A percentile compares a stretch with the other conserved stretches of the same genome.
phyloP scores from a whole-genome alignment of 2,113 vertebrate species.

The Lophochroa leadbeateri region DNA sequence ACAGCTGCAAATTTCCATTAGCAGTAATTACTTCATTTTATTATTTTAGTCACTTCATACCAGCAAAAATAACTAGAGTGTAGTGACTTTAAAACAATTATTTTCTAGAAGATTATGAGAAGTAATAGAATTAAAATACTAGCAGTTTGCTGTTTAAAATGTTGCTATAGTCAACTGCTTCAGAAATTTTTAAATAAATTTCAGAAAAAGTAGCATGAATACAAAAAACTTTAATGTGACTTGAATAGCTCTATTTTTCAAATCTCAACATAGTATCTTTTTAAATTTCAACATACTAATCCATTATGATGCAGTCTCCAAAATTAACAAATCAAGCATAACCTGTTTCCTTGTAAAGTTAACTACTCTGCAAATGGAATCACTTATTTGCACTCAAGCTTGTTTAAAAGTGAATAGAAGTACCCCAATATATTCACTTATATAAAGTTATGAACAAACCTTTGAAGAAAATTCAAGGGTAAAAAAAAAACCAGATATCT shows the following conservation, averaged over 20 bases:
- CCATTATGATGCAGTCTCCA: not conserved
- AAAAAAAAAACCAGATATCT: rapidly evolving
- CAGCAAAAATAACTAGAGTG: not conserved
- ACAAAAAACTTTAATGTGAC: not conserved
- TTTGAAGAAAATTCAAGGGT: not conserved
- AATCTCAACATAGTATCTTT: not conserved
- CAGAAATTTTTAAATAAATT: not conserved
- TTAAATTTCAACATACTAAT: not conserved
- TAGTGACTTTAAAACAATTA: not conserved
- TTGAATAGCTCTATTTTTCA: not conserved
- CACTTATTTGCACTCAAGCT: not conserved
- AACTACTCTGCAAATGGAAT: not conserved
- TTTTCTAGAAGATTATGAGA: not conserved
- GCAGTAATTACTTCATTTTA: not conserved
- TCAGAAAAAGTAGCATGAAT: not conserved
- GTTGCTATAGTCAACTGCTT: not conserved
- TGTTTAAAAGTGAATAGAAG: not conserved
- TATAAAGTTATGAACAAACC: not conserved
- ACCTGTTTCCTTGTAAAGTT: not conserved
- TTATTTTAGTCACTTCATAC: not conserved
- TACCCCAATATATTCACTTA: not conserved
- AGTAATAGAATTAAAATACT: not conserved
- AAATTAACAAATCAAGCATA: not conserved
- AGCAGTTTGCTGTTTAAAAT: not conserved
- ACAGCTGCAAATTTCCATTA: not conserved